Base-by-base conservation (phyloP, 2,888 invertebrate species). In the Liposcelis brunnea region DNA sequence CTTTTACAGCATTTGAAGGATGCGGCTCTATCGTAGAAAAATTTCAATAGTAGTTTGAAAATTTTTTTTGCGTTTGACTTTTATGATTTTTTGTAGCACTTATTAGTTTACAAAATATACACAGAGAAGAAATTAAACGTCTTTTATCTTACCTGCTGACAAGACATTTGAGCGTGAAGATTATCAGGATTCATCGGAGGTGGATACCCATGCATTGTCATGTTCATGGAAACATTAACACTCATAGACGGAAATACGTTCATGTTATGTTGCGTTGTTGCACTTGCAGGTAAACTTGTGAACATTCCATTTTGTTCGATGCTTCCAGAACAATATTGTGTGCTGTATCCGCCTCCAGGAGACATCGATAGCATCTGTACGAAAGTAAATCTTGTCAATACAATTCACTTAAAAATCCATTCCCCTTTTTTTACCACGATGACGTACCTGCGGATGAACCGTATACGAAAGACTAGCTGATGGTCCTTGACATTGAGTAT, bases 211-310 rank as follows among this genome's bases (percentile, higher is more conserved):
- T 89, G 89, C 82, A 93, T 91, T 47, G 93, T 93, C 93, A 94
- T 94, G 62, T 91, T 93, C 93, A 94, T 94, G 54, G 85, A 86
- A 0, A 94, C 90, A 59, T 94, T 94, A 52, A 94, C 91, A 57
- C 87, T 89, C 93, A 94, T 93, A 56, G 89, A 83, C 47, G 91
- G 89, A 61, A 86, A 86, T 51, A 81, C 44, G 43, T 51, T 45
- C 12, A 40, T 21, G 6, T n/a, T 18, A 11, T 40, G 40, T 19
- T 40, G 40, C 15, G 18, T n/a, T 18, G 40, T 12, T 5, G 15
- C 32, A 18, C 26, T 34, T 7, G 32, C 45, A 26, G 26, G 26
- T 26, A 26, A 26, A 26, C 26, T 26, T 14, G 19, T 8, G 21
- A 35, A 44, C 46, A 48, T 47, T 8, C 36, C 40, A 40, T 32